phyloP scores from a whole-genome alignment of 2,888 invertebrate species.

The Acrocera orbiculus region DNA sequence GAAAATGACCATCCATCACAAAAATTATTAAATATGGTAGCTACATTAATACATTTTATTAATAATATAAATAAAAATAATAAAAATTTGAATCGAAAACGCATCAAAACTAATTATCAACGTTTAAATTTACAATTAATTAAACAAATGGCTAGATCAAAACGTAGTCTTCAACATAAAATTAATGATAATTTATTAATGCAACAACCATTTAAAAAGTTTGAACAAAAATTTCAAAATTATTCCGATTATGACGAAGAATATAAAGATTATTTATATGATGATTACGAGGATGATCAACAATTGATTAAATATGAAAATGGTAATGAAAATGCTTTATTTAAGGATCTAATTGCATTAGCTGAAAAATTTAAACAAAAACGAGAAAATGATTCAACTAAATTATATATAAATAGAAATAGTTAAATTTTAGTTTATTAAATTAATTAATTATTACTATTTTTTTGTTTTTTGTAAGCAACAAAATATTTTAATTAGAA shows the following conservation, averaged over 20 bases:
- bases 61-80: background rate
- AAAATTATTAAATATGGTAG: slow-evolving; percentile 10
- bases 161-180: slow-evolving; percentile 3
- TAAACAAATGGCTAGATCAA: background rate
- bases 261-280: background rate
- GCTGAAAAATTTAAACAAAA: slow-evolving; percentile 1
- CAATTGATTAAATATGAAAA: background rate
- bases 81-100: background rate
- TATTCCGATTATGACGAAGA: background rate
- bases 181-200: too few relatives aligned
- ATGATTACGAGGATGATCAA: background rate
- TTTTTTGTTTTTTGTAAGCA: too few relatives aligned
- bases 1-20: slow-evolving; percentile 10
- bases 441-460: too few relatives aligned
- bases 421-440: too few relatives aligned
- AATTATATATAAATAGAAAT: too few relatives aligned
- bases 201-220: too few relatives aligned
- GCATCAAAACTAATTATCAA: background rate
- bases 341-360: slow-evolving; percentile 4
- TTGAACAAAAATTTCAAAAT: too few relatives aligned
- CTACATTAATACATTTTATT: slow-evolving; percentile 9
- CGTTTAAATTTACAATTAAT: slow-evolving; percentile 4
- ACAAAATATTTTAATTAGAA: too few relatives aligned
- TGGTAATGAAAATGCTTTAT: slow-evolving; percentile 1
- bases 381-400: background rate